phyloP scores from a whole-genome alignment of 2,888 invertebrate genomes.

The Ypsolopha scabrella region DNA sequence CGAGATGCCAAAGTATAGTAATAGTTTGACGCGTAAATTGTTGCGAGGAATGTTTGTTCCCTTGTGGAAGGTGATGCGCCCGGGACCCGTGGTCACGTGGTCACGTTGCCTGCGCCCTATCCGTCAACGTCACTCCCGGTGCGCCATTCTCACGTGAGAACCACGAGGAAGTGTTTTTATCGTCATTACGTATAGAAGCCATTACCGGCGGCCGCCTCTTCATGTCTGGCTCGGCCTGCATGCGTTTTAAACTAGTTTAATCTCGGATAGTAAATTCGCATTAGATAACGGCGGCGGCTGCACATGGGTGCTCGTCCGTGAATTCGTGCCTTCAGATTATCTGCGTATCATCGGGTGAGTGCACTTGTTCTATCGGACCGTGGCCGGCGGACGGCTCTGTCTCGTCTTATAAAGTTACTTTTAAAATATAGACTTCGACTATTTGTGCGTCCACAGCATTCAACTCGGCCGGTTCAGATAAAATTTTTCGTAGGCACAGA shows the following conservation, averaged over 20 bases:
- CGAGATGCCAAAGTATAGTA: constrained; percentile 7
- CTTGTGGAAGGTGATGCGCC: neutral
- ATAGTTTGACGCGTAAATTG: constrained; percentile 30
- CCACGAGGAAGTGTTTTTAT: constrained; percentile 50
- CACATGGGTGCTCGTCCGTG: constrained; percentile 45
- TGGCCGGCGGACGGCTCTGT: constrained; percentile 11
- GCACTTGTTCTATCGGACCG: constrained; percentile 25
- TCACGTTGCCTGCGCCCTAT: constrained; percentile 31
- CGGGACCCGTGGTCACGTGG: constrained; percentile 16
- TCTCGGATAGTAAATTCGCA: constrained; percentile 52
- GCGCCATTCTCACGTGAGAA: constrained; percentile 40
- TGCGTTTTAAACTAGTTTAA: constrained; percentile 32
- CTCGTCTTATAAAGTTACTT: neutral
- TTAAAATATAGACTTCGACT: too few relatives aligned
- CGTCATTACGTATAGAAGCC: constrained; percentile 43
- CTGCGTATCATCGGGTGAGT: constrained; percentile 33
- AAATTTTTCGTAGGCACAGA: too few relatives aligned
- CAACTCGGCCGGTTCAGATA: too few relatives aligned
- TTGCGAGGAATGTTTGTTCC: neutral
- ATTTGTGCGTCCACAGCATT: too few relatives aligned
- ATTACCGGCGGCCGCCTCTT: constrained; percentile 37
- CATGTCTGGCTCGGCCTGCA: constrained; percentile 10
- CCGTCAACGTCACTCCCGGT: constrained; percentile 45
- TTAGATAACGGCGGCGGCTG: constrained; percentile 46
- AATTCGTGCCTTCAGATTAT: constrained; percentile 42